These are phyloP conservation scores for Entomyzon cyanotis DNA, from an alignment of 2,113 vertebrate species.

Conservation along the genomic window DNA sequence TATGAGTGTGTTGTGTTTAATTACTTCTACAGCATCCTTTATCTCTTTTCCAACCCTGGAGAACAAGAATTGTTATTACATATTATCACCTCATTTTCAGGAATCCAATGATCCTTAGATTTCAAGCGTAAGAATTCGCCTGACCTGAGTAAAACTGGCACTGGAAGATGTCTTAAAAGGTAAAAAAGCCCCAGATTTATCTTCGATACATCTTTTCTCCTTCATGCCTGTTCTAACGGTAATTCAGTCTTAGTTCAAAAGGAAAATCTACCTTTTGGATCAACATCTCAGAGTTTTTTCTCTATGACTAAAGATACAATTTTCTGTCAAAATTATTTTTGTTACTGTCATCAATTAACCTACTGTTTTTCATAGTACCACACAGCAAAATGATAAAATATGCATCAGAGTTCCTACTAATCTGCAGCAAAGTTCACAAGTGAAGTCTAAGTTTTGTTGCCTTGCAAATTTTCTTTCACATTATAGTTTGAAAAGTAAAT, in stretches of 20 bases:
- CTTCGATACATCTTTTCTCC: background rate
- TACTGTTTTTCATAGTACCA: background rate
- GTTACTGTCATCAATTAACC: background rate
- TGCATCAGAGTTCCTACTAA: background rate
- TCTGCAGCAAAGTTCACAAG: background rate
- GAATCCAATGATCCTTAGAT: background rate
- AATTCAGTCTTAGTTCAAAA: background rate
- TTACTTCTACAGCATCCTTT: background rate
- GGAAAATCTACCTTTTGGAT: background rate
- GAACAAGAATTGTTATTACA: background rate
- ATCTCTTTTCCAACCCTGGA: background rate
- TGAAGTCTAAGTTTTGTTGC: background rate
- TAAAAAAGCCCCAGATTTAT: rapidly evolving
- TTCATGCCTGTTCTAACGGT: background rate
- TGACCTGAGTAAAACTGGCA: background rate
- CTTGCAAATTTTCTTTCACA: background rate
- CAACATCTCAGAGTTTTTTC: background rate
- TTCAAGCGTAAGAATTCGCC: background rate
- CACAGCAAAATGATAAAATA: background rate
- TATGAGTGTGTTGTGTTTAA: conserved; percentile 21
- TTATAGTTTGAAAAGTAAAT: background rate
- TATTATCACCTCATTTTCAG: background rate
- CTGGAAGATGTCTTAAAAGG: background rate
- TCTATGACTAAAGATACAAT: background rate
- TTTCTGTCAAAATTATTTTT: background rate